phyloP scores from a whole-genome alignment of 30 jellyfish, hydroid and myxozoan species.

The Chironex yamaguchii region DNA sequence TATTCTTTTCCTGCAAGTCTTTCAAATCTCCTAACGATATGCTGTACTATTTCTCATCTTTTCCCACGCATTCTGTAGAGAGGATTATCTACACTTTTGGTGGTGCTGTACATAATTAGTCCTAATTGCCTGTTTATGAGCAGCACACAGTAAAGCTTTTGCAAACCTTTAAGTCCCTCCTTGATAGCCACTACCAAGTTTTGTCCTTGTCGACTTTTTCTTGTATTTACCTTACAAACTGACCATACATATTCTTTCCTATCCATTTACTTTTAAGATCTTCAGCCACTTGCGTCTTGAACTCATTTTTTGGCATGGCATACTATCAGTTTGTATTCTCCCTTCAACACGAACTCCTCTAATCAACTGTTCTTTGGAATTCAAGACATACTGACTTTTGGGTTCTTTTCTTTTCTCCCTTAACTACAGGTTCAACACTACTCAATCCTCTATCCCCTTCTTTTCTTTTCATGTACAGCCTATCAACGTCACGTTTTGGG shows the following conservation, averaged over 20 bases:
- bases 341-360: not conserved
- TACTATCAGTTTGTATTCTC: not conserved
- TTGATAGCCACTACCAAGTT: not conserved
- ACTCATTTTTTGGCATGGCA: not conserved
- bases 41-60: not conserved
- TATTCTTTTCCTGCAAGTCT: not conserved
- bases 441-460: not conserved
- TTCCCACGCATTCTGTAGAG: not conserved
- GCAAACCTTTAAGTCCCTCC: not conserved
- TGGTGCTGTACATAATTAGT: not conserved
- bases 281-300: not conserved
- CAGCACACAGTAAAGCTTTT: not conserved
- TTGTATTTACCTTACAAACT: not conserved
- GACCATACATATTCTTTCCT: not conserved
- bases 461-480: not conserved
- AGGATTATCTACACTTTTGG: not conserved
- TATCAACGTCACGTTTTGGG: not conserved
- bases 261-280: not conserved
- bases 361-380: not conserved
- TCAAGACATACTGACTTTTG: not conserved
- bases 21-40: not conserved
- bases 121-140: not conserved
- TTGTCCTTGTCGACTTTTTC: not conserved
- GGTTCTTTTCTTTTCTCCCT: no score
- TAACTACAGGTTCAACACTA: not conserved